Percentiles rank a stretch among this genome's conserved stretches.
Conservation (phyloP, 2,113 vertebrate genomes). For the Azemiops feae region DNA sequence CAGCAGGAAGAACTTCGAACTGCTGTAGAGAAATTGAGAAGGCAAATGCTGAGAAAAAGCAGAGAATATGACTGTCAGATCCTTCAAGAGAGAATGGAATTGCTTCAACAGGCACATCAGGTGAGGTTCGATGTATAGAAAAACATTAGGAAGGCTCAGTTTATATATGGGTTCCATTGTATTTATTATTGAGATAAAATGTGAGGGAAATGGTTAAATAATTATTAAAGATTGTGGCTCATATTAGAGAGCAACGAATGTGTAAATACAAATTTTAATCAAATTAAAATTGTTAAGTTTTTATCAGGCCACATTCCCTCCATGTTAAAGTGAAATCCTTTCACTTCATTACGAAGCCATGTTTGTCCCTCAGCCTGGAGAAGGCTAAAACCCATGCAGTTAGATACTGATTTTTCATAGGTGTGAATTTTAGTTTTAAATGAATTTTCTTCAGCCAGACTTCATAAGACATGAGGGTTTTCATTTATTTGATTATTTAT, state of each 20-base stretch:
- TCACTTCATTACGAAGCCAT: background rate
- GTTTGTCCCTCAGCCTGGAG: background rate
- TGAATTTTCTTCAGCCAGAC: background rate
- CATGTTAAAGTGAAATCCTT: background rate
- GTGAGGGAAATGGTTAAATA: background rate
- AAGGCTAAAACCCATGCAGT: background rate
- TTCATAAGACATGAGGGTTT: slow-evolving; percentile 9
- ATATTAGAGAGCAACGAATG: background rate
- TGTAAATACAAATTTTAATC: background rate
- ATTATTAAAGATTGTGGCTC: background rate
- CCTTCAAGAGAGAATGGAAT: slow-evolving; percentile 96
- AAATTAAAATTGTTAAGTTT: background rate
- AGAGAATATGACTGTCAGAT: slow-evolving; percentile 97
- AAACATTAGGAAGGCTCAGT: slow-evolving; percentile 77
- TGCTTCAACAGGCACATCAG: slow-evolving; percentile 97
- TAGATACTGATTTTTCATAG: background rate
- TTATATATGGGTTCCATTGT: background rate
- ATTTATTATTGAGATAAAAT: background rate
- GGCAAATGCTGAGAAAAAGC: slow-evolving; percentile 98
- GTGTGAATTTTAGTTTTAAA: slow-evolving; percentile 1
- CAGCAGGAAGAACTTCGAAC: slow-evolving; percentile 92
- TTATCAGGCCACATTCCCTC: background rate
- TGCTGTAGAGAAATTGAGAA: slow-evolving; percentile 91
- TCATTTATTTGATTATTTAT: background rate
- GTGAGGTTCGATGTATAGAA: slow-evolving; percentile 57